Percentiles rank a stretch among this genome's conserved stretches.
Evolutionary conservation across 1,140 invertebrate genomes (phyloP).

Genomic region (Maniola jurtina): DNA sequence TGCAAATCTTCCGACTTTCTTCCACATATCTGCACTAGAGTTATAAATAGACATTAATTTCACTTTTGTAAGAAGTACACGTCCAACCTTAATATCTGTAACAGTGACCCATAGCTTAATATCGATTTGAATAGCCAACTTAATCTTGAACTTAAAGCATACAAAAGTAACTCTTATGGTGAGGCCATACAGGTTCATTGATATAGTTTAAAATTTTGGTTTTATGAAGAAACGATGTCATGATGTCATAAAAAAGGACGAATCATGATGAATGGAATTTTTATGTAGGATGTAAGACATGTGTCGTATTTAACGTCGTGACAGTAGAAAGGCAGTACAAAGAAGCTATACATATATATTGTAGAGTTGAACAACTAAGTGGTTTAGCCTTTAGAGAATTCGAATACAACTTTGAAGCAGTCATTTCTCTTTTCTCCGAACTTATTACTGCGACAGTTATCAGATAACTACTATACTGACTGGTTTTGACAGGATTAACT

Average conservation of each 20-base stretch:
- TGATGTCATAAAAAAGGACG: conserved; percentile 44
- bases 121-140: not conserved
- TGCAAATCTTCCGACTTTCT: conserved; percentile 18
- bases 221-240: conserved; percentile 7
- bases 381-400: too few relatives aligned
- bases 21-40: conserved; percentile 10
- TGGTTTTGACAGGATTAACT: too few relatives aligned
- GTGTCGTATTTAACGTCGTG: not conserved
- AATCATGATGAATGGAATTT: conserved; percentile 45
- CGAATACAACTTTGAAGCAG: too few relatives aligned
- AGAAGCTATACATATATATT: too few relatives aligned
- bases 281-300: conserved; percentile 20
- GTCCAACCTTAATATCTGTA: conserved; percentile 16
- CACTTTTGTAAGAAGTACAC: conserved; percentile 23
- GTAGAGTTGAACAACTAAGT: not conserved
- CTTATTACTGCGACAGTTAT: too few relatives aligned
- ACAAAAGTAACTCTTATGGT: not conserved
- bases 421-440: too few relatives aligned
- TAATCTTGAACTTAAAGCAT: too few relatives aligned
- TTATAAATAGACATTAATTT: conserved; percentile 23
- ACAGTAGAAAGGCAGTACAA: not conserved
- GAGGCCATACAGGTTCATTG: not conserved
- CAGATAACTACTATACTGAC: too few relatives aligned
- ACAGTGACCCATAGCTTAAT: conserved; percentile 21
- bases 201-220: not conserved